Evolutionary conservation across 2,797 vertebrate genomes (phyloP).

Genomic region (Aulostomus chinensis): DNA sequence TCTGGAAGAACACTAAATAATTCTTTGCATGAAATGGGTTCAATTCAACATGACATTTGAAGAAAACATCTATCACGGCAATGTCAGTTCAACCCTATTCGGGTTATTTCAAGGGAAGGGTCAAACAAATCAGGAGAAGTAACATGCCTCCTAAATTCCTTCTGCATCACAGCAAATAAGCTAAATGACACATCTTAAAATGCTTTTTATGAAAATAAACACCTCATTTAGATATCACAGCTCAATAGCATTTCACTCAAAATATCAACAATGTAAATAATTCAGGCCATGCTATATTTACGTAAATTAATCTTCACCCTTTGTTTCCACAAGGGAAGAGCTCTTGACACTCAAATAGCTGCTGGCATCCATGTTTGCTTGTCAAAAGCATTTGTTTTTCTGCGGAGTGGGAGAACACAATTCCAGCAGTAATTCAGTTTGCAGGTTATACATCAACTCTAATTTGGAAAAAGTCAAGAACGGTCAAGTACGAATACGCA

Average conservation of each 20-base stretch:
- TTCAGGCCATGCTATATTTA: conserved; percentile 6
- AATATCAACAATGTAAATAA: conserved; percentile 8
- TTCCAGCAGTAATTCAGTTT: too few species aligned
- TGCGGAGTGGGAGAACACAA: conserved; percentile 19
- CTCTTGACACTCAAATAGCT: conserved; percentile 13
- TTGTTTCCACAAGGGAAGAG: conserved; percentile 2
- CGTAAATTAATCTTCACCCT: conserved; percentile 9
- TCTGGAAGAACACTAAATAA: not conserved
- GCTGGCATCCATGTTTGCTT: conserved; percentile 43
- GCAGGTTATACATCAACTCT: too few species aligned
- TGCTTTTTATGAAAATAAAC: conserved; percentile 2
- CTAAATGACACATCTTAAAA: not conserved
- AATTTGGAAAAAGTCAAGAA: too few species aligned
- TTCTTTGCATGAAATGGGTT: not conserved
- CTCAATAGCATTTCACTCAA: not conserved
- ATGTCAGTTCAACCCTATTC: not conserved
- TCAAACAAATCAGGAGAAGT: too few species aligned
- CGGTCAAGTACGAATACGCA: too few species aligned
- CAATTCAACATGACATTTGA: not conserved
- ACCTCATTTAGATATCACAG: not conserved
- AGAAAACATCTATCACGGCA: not conserved
- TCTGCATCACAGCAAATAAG: not conserved
- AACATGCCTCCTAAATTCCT: not conserved
- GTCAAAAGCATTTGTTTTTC: conserved; percentile 41
- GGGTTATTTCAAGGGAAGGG: too few species aligned